Percentiles rank a stretch among this genome's conserved stretches.
phyloP scores from a whole-genome alignment of 2,113 vertebrate genomes.

The Columbina picui region DNA sequence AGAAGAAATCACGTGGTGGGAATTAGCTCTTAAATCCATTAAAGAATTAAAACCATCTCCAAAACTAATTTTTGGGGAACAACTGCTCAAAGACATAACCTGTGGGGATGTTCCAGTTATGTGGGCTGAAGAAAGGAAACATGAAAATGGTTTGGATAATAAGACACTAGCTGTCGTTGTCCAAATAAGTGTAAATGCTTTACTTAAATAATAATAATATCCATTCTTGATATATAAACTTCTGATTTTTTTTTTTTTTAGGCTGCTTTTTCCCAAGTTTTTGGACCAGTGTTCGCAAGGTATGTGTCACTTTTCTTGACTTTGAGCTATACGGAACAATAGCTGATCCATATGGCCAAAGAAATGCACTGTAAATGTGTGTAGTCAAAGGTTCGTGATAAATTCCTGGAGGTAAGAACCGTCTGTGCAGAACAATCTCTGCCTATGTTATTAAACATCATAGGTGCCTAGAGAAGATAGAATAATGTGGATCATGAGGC shows the following conservation, averaged over 20 bases:
- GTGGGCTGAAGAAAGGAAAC: neutral
- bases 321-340: neutral
- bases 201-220: neutral
- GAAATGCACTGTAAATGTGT: neutral
- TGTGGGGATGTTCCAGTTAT: neutral
- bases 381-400: neutral
- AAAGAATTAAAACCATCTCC: neutral
- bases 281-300: conserved; percentile 97
- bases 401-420: neutral
- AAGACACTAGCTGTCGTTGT: neutral
- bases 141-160: neutral
- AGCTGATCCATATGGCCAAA: neutral
- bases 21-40: neutral
- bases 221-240: neutral
- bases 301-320: conserved; percentile 46
- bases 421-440: neutral
- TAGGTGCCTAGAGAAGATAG: neutral
- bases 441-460: neutral
- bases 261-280: conserved; percentile 92
- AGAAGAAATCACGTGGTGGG: neutral
- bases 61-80: neutral
- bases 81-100: neutral
- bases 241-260: conserved; percentile 54
- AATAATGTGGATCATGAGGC: neutral
- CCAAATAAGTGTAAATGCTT: neutral